A percentile compares a stretch with the other conserved stretches of the same genome.
These are phyloP conservation scores for Agapostemon virescens DNA, from an alignment of 2,888 invertebrate species.

Conservation along the genomic window DNA sequence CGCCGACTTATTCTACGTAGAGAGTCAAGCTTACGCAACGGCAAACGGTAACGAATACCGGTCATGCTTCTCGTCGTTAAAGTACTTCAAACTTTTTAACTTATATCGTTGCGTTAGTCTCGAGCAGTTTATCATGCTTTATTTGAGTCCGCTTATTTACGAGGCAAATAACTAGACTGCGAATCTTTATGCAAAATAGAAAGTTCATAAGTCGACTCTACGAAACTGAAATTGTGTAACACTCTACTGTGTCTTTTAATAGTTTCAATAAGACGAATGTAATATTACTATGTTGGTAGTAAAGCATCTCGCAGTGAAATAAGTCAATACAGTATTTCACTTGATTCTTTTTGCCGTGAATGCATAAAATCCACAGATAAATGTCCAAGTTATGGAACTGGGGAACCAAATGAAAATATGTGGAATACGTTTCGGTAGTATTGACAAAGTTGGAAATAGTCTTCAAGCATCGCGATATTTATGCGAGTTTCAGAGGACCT, in stretches of 20 bases:
- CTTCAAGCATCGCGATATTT: conserved; percentile 19
- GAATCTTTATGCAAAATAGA: conserved; percentile 1
- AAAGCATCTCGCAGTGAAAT: neutral
- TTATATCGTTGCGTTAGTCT: neutral
- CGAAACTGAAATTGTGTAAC: neutral
- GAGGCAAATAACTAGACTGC: neutral
- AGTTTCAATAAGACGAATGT: neutral
- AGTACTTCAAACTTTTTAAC: neutral
- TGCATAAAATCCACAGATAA: neutral
- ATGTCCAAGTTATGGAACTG: neutral
- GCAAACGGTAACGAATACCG: neutral
- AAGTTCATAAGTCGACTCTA: neutral
- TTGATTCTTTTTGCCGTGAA: neutral
- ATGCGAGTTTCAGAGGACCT: conserved; percentile 21
- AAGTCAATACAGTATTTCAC: neutral
- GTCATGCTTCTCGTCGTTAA: neutral
- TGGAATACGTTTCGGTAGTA: neutral
- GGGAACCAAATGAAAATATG: conserved; percentile 2
- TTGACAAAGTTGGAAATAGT: conserved; percentile 8
- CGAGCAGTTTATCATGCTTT: neutral
- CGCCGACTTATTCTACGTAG: neutral
- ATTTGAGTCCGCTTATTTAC: neutral
- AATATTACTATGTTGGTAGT: neutral
- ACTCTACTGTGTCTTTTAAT: neutral
- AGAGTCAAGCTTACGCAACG: neutral